phyloP scores from a whole-genome alignment of 2,888 invertebrate genomes.

The Stegana nigrithorax region DNA sequence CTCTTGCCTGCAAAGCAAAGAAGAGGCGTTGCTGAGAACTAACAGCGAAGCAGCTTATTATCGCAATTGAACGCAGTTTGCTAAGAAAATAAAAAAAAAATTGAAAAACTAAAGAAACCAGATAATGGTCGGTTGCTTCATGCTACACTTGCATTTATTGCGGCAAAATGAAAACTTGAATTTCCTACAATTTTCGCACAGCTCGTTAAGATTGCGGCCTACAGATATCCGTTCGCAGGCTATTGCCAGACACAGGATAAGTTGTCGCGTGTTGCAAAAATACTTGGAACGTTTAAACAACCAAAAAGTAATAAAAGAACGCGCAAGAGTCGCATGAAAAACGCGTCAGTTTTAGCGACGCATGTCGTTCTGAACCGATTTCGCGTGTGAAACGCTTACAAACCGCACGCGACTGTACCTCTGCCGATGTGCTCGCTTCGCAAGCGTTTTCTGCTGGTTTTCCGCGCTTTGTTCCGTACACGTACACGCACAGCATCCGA shows the following conservation, averaged over 20 bases:
- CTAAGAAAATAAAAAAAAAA: conserved; percentile 52
- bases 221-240: neutral
- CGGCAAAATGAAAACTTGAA: conserved; percentile 24
- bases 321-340: conserved; percentile 30
- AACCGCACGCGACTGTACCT: neutral
- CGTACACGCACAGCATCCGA: conserved; percentile 54
- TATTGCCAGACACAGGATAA: neutral
- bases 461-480: conserved; percentile 34
- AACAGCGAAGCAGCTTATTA: conserved; percentile 41
- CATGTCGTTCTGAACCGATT: no score
- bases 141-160: conserved; percentile 26
- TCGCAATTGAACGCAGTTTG: conserved; percentile 51
- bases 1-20: neutral
- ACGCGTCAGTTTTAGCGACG: conserved; percentile 27
- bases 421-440: neutral
- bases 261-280: conserved; percentile 3
- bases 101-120: conserved; percentile 16
- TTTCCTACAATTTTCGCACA: neutral
- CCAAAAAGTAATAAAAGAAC: no score
- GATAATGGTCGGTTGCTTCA: conserved; percentile 3
- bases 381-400: no score
- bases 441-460: neutral
- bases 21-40: neutral
- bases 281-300: no score
- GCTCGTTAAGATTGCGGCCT: conserved; percentile 22